phyloP scores from a whole-genome alignment of 2,888 invertebrate species.

The Homarus gammarus region DNA sequence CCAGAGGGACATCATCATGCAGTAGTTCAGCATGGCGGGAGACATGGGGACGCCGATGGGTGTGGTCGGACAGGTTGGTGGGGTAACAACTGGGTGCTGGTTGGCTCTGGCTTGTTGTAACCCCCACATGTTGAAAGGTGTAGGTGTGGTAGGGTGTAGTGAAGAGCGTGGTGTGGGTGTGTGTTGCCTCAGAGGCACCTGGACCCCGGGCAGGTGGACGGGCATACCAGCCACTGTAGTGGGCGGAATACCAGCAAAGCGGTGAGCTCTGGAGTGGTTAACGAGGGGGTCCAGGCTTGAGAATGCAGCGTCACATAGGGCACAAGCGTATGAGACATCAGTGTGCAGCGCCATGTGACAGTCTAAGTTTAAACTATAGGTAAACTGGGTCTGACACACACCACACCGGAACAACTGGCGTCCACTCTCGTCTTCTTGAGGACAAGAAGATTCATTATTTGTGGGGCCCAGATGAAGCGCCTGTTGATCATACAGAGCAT shows the following conservation, averaged over 20 bases:
- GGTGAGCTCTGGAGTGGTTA: slow-evolving; percentile 28
- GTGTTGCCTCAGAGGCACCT: slow-evolving; percentile 12
- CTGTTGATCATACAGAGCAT: slow-evolving; percentile 12
- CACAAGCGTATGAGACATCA: slow-evolving; percentile 34
- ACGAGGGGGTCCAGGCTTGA: slow-evolving; percentile 46
- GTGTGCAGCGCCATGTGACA: slow-evolving; percentile 58
- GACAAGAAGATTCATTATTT: slow-evolving; percentile 13
- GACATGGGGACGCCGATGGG: slow-evolving; percentile 26
- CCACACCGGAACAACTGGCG: slow-evolving; percentile 42
- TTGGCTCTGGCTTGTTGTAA: neutral
- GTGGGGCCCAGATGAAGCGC: slow-evolving; percentile 27
- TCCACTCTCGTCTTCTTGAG: slow-evolving; percentile 38
- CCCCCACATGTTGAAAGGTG: slow-evolving; percentile 20
- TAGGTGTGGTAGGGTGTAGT: neutral
- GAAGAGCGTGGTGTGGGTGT: neutral
- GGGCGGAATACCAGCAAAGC: slow-evolving; percentile 26
- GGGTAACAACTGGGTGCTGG: slow-evolving; percentile 8
- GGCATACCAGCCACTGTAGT: neutral
- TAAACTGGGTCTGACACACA: slow-evolving; percentile 32
- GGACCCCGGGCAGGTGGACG: slow-evolving; percentile 3
- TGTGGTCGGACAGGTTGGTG: neutral
- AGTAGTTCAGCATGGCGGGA: slow-evolving; percentile 51
- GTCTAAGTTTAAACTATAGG: slow-evolving; percentile 53
- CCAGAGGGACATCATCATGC: slow-evolving; percentile 56
- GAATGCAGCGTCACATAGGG: slow-evolving; percentile 45